A percentile compares a stretch with the other conserved stretches of the same genome.
Evolutionary conservation across 1,140 invertebrate species (phyloP).

Genomic region (Cotesia chilonis): DNA sequence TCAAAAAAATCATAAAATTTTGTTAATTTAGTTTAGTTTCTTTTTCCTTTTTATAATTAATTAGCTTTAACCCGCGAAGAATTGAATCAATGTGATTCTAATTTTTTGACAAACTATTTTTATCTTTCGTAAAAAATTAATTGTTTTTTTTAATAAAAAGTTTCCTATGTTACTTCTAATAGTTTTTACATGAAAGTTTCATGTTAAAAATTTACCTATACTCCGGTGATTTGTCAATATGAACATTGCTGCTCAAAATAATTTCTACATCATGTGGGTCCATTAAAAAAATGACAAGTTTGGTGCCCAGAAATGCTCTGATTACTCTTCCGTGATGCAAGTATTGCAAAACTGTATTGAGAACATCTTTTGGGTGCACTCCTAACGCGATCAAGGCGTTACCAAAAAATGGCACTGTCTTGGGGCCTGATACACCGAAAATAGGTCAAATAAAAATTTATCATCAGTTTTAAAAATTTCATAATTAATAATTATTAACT

Average conservation of each 20-base stretch:
- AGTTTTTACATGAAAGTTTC: too few relatives aligned
- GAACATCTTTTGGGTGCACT: slow-evolving; percentile 65
- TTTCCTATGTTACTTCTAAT: too few relatives aligned
- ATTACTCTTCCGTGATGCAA: slow-evolving; percentile 69
- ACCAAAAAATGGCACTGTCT: slow-evolving; percentile 68
- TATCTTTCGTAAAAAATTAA: too few relatives aligned
- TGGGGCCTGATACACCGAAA: slow-evolving; percentile 51
- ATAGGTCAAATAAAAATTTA: neutral
- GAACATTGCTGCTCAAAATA: slow-evolving; percentile 73
- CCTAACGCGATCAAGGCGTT: slow-evolving; percentile 67
- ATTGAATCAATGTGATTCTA: too few relatives aligned
- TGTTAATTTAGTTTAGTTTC: neutral
- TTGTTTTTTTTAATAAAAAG: too few relatives aligned
- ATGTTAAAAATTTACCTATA: slow-evolving; percentile 48
- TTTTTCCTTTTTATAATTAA: too few relatives aligned
- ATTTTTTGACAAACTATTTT: too few relatives aligned
- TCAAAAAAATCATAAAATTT: neutral
- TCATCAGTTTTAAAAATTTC: too few relatives aligned
- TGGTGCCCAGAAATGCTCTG: slow-evolving; percentile 72
- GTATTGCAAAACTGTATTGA: neutral
- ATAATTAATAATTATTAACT: too few relatives aligned
- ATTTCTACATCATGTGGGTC: slow-evolving; percentile 77
- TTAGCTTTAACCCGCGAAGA: too few relatives aligned
- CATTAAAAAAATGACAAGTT: slow-evolving; percentile 71
- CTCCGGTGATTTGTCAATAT: slow-evolving; percentile 83